phyloP scores from a whole-genome alignment of 2,113 vertebrate species.

The Stegastes partitus region DNA sequence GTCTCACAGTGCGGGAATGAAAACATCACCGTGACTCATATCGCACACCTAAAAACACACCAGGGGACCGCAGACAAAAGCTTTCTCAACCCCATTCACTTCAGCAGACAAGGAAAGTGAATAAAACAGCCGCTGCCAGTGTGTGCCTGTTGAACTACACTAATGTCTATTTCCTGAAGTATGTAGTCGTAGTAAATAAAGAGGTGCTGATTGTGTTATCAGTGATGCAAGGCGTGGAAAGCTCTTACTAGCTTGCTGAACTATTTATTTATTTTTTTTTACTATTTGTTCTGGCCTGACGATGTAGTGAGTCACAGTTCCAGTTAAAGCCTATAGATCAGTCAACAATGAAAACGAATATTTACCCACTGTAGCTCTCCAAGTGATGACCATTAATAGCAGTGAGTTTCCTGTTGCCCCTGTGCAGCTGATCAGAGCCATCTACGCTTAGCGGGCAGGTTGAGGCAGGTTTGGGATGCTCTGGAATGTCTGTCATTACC shows the following conservation, averaged over 20 bases:
- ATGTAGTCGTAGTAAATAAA: no score
- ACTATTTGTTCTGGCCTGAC: slow-evolving; percentile 10
- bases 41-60: slow-evolving; percentile 46
- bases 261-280: not conserved
- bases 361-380: no score
- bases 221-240: not conserved
- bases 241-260: no score
- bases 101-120: slow-evolving; percentile 35
- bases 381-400: not conserved
- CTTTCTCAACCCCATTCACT: slow-evolving; percentile 30
- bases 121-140: not conserved
- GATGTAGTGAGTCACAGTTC: not conserved
- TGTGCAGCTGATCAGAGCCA: slow-evolving; percentile 22
- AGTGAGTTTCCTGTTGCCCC: not conserved
- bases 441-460: slow-evolving; percentile 53
- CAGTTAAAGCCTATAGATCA: not conserved
- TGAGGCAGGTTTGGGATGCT: slow-evolving; percentile 41
- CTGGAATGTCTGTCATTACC: slow-evolving; percentile 64
- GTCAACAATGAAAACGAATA: not conserved
- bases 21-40: slow-evolving; percentile 71
- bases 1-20: slow-evolving; percentile 74
- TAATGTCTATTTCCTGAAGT: no score
- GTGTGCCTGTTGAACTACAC: not conserved
- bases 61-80: slow-evolving; percentile 41
- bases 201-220: not conserved